These are phyloP conservation scores for Linnaemya vulpina DNA, from an alignment of 2,888 invertebrate genomes.

Conservation along the genomic window DNA sequence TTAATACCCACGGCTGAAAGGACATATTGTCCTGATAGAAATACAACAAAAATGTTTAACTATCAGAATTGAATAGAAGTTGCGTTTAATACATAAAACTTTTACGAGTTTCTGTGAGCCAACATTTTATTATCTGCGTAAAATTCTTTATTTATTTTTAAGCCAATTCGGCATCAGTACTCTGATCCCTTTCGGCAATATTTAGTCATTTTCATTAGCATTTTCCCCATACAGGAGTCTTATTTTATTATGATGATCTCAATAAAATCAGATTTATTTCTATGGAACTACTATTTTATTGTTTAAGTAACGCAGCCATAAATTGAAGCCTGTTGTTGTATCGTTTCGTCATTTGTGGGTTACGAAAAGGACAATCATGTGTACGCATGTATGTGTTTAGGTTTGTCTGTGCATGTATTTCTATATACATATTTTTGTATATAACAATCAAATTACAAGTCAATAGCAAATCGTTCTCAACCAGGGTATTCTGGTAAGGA, in stretches of 20 bases:
- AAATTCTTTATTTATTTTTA: neutral
- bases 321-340: neutral
- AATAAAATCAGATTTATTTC: neutral
- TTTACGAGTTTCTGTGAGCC: neutral
- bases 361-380: neutral
- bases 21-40: neutral
- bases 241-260: constrained; percentile 4
- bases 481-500: neutral
- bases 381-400: neutral
- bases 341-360: neutral
- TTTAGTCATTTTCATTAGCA: constrained; percentile 20
- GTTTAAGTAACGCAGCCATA: neutral
- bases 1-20: neutral
- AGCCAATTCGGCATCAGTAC: neutral
- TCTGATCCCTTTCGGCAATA: neutral
- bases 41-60: neutral
- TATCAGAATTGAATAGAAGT: neutral
- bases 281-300: neutral
- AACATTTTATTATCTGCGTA: neutral
- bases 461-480: constrained; percentile 22
- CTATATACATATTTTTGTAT: no score
- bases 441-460: constrained; percentile 32
- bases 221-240: neutral
- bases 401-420: no score
- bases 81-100: neutral